phyloP scores from a whole-genome alignment of 1,140 invertebrate species.

The Hyposmocoma kahamanoa region DNA sequence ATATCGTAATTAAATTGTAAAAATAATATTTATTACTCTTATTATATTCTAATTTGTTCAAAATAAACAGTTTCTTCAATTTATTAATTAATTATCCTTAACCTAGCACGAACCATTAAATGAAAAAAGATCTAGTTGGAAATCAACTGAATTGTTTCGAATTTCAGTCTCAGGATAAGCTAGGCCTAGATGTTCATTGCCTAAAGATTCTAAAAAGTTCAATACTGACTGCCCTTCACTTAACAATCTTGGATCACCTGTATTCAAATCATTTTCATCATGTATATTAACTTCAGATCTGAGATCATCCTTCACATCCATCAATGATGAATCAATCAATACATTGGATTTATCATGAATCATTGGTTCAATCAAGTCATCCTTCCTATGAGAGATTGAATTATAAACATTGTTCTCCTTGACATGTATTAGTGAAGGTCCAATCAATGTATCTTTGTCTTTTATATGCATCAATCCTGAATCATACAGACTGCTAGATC shows the following conservation, averaged over 20 bases:
- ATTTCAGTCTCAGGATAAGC: constrained; percentile 47
- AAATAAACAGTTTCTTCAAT: constrained; percentile 22
- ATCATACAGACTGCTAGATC: not conserved
- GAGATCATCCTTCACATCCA: constrained; percentile 33
- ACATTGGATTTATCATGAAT: constrained; percentile 9
- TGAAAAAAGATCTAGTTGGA: constrained; percentile 57
- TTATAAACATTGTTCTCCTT: not conserved
- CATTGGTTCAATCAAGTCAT: not conserved
- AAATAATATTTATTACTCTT: constrained; percentile 2
- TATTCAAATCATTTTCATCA: constrained; percentile 12
- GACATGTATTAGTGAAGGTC: not conserved
- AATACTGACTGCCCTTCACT: constrained; percentile 40
- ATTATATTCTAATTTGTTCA: constrained; percentile 13
- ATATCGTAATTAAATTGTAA: not conserved
- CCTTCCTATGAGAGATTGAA: not conserved
- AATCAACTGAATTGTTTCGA: constrained; percentile 49
- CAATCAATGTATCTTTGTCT: not conserved
- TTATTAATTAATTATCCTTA: constrained; percentile 15
- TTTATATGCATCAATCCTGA: not conserved
- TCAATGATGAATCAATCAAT: constrained; percentile 37
- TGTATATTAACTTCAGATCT: constrained; percentile 13
- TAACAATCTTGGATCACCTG: not conserved
- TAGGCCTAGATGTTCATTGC: constrained; percentile 40
- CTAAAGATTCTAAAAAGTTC: constrained; percentile 55
- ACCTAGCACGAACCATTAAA: constrained; percentile 40